phyloP scores from a whole-genome alignment of 2,113 vertebrate species.

The Myiagra hebetior region DNA sequence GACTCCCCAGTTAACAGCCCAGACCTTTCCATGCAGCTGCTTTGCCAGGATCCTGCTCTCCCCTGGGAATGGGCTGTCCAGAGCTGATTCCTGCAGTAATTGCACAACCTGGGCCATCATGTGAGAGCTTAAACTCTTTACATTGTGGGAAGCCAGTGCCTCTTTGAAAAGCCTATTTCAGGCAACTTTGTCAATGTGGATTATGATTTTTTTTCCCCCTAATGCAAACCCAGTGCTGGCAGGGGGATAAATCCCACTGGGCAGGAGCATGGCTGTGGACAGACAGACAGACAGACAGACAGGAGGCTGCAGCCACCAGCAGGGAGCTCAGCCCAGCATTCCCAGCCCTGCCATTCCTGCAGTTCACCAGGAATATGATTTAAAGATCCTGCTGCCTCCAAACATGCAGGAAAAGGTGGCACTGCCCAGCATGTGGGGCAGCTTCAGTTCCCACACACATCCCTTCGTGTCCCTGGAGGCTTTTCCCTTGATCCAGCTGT shows the following conservation, averaged over 20 bases:
- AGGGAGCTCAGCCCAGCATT: not conserved
- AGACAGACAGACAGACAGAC: not conserved
- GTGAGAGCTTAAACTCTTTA: conserved; percentile 11
- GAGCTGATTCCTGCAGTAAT: not conserved
- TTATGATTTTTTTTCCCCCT: not conserved
- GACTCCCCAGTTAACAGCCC: not conserved
- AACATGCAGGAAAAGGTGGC: not conserved
- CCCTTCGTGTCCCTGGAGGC: too few relatives aligned
- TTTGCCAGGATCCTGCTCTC: not conserved
- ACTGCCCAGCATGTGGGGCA: not conserved
- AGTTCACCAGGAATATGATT: not conserved
- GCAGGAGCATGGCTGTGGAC: not conserved
- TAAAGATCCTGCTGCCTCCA: not conserved
- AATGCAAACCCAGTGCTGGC: not conserved
- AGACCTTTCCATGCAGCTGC: not conserved
- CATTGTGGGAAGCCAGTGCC: not conserved
- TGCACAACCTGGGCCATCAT: not conserved
- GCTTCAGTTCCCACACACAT: not conserved
- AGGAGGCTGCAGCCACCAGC: not conserved
- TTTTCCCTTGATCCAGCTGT: not conserved
- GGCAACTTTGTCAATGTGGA: not conserved
- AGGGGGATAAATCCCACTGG: not conserved
- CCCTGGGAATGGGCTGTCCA: not conserved
- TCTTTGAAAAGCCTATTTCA: not conserved
- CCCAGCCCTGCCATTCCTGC: not conserved